Percentiles rank a stretch among this genome's conserved stretches.
Evolutionary conservation across 2,888 invertebrate genomes (phyloP).

Genomic region (Scrobipalpa atriplicella): DNA sequence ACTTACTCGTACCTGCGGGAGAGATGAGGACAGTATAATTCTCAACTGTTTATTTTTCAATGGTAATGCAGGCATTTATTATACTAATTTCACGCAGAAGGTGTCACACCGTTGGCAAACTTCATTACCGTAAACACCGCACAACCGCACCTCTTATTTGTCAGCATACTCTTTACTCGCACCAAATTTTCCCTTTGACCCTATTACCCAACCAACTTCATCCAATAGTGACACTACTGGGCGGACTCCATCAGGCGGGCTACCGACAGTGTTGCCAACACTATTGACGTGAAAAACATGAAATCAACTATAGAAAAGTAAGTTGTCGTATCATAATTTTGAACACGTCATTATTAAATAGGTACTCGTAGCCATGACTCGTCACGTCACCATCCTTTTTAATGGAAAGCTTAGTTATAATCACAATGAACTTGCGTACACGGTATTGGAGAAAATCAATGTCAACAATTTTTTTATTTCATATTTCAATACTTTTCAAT

Average conservation of each 20-base stretch:
- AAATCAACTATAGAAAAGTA: no score
- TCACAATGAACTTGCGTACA: no score
- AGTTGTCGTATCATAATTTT: no score
- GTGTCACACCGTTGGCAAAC: conserved; percentile 4
- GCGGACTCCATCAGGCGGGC: conserved; percentile 27
- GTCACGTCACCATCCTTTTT: no score
- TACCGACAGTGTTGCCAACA: not conserved
- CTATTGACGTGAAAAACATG: no score
- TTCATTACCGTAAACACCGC: not conserved
- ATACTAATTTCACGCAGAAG: not conserved
- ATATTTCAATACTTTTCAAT: no score
- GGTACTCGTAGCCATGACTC: no score
- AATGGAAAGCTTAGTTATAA: no score
- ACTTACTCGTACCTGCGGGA: no score
- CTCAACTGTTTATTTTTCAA: not conserved
- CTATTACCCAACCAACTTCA: conserved; percentile 17
- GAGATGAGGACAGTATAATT: not conserved
- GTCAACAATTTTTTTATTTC: no score
- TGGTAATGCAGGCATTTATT: not conserved
- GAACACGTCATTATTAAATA: no score
- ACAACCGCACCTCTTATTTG: not conserved
- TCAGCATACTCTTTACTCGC: not conserved
- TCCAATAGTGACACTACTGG: conserved; percentile 9
- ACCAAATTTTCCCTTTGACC: conserved; percentile 20
- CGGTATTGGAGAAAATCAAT: no score